Evolutionary conservation across 2,888 invertebrate genomes (phyloP).

Genomic region (Drosophila conformis): DNA sequence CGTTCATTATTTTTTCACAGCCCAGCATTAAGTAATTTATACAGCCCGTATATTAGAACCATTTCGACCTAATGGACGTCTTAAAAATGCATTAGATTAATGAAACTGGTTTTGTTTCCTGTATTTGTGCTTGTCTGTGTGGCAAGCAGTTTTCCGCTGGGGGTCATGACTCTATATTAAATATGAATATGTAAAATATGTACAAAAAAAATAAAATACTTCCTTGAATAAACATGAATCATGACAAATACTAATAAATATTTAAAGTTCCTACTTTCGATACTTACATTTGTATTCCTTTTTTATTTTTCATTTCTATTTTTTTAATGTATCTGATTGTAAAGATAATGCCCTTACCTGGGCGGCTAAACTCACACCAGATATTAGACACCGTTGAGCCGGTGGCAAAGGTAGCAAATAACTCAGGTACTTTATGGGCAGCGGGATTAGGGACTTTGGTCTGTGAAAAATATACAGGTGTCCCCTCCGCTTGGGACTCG

Average conservation of each 20-base stretch:
- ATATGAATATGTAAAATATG: background rate
- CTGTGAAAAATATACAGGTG: slow-evolving; percentile 42
- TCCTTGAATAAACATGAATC: slow-evolving; percentile 2
- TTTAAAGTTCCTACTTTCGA: background rate
- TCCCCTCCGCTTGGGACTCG: slow-evolving; percentile 31
- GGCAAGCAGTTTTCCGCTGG: background rate
- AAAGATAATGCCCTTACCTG: slow-evolving; percentile 1
- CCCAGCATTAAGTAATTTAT: slow-evolving; percentile 62
- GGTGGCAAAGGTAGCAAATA: slow-evolving; percentile 42
- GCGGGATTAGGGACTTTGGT: slow-evolving; percentile 43
- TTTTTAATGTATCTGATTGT: background rate
- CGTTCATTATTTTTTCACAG: slow-evolving; percentile 40
- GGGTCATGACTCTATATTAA: slow-evolving; percentile 12
- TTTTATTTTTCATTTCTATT: background rate
- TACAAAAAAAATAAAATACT: background rate
- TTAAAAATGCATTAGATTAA: slow-evolving; percentile 67
- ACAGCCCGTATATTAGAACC: slow-evolving; percentile 55
- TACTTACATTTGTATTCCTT: background rate
- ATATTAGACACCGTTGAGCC: slow-evolving; percentile 6
- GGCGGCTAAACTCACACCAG: background rate
- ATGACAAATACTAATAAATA: background rate
- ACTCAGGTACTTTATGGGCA: slow-evolving; percentile 66
- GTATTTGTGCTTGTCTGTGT: background rate
- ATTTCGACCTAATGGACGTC: slow-evolving; percentile 55
- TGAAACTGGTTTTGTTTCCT: slow-evolving; percentile 57